These are phyloP conservation scores for Ashinkailepas kermadecensis DNA, from an alignment of 2,888 invertebrate species.

Conservation along the genomic window DNA sequence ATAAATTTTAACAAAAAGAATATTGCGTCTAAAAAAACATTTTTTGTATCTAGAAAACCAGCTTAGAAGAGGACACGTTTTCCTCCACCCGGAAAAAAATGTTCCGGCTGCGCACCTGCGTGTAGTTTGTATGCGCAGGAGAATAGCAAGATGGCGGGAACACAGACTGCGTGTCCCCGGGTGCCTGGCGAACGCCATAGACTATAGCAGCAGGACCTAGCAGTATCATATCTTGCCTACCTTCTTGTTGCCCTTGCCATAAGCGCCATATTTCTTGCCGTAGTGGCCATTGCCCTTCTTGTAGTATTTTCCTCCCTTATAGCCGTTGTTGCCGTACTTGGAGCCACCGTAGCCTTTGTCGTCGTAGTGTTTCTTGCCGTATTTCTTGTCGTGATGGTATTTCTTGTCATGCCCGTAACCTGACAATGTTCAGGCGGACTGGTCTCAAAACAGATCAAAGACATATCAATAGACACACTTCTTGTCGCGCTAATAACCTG, in stretches of 20 bases:
- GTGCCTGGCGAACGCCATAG: no score
- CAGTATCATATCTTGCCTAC: not conserved
- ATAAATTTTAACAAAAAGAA: no score
- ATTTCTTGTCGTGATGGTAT: constrained; percentile 36
- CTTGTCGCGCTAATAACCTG: not conserved
- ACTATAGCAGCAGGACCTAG: no score
- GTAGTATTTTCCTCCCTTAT: constrained; percentile 14
- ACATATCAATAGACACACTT: not conserved
- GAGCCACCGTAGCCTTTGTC: constrained; percentile 52
- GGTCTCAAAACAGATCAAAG: no score
- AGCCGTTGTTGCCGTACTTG: constrained; percentile 35
- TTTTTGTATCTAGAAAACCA: no score
- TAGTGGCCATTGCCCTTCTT: not conserved
- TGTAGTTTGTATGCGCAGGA: no score
- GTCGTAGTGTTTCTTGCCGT: constrained; percentile 52
- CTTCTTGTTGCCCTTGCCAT: not conserved
- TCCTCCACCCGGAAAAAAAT: no score
- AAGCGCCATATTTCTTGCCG: not conserved
- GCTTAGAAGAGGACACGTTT: no score
- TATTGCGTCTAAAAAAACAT: no score
- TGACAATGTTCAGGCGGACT: not conserved
- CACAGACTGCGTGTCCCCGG: no score
- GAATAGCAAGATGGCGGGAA: no score
- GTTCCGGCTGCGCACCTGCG: no score
- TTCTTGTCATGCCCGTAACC: constrained; percentile 14